Percentiles rank a stretch among this genome's conserved stretches.
These are phyloP conservation scores for Acheta domesticus DNA, from an alignment of 2,888 invertebrate species.

Conservation along the genomic window DNA sequence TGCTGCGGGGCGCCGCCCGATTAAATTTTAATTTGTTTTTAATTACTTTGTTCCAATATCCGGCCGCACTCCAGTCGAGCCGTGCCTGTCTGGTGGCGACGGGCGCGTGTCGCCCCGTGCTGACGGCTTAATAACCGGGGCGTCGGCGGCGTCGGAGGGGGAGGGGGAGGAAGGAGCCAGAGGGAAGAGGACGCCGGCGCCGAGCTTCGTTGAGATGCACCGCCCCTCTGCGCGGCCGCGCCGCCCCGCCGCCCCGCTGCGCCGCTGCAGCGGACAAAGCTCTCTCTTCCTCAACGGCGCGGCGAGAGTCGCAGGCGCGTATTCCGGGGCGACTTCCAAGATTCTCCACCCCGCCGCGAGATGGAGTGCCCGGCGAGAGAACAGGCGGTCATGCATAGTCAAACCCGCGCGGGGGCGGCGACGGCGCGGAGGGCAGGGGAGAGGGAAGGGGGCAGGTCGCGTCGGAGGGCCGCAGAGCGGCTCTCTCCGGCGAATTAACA, in stretches of 20 bases:
- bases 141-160: background rate
- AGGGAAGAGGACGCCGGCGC: background rate
- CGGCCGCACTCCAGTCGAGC: background rate
- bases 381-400: no score
- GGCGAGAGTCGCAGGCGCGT: no score
- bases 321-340: no score
- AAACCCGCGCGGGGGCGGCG: background rate
- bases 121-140: background rate
- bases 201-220: background rate
- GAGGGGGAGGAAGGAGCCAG: background rate
- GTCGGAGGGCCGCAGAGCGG: background rate
- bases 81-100: background rate
- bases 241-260: no score
- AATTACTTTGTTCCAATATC: conserved; percentile 18
- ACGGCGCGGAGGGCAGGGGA: background rate
- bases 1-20: background rate
- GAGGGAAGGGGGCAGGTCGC: background rate
- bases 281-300: no score
- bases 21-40: conserved; percentile 18
- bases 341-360: no score
- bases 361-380: no score
- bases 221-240: background rate
- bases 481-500: background rate
- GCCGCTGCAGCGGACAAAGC: background rate
- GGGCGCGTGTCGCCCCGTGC: background rate